Evolutionary conservation across 2,888 invertebrate genomes (phyloP).

Genomic region (Coelinius sp.): DNA sequence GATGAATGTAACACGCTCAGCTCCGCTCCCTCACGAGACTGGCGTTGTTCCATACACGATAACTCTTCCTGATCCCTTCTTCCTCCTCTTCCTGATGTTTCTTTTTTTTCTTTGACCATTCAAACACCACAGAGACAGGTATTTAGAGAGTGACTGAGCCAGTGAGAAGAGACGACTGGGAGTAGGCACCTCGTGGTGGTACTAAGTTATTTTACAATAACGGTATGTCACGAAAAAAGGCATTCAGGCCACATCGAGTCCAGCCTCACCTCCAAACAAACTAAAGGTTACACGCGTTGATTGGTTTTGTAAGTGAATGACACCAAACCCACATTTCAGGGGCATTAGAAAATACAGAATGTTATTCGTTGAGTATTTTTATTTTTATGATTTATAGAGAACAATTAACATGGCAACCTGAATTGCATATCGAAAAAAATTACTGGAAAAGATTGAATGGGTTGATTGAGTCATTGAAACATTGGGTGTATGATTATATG

Average conservation of each 20-base stretch:
- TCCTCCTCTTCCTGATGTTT: neutral
- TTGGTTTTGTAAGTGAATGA: constrained; percentile 27
- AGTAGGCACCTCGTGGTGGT: constrained; percentile 47
- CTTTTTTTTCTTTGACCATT: constrained; percentile 4
- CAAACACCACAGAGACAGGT: constrained; percentile 3
- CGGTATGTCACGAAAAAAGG: constrained; percentile 64
- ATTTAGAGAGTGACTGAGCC: constrained; percentile 36
- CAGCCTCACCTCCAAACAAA: constrained; percentile 34
- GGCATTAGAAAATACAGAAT: constrained; percentile 2
- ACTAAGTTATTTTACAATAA: constrained; percentile 58
- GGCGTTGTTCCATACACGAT: constrained; percentile 17
- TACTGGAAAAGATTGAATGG: no score
- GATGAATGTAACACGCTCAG: constrained; percentile 15
- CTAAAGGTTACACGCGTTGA: constrained; percentile 36
- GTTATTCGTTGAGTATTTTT: neutral
- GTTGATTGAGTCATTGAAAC: no score
- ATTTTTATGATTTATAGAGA: neutral
- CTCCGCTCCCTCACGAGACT: neutral
- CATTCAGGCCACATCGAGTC: constrained; percentile 58
- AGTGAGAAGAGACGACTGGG: constrained; percentile 44
- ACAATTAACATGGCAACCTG: no score
- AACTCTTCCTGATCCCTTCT: constrained; percentile 11
- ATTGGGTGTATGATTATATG: no score
- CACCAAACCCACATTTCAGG: constrained; percentile 14
- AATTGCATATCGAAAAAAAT: no score